phyloP scores from a whole-genome alignment of 1,140 invertebrate species.

The Paralvinella palmiformis region DNA sequence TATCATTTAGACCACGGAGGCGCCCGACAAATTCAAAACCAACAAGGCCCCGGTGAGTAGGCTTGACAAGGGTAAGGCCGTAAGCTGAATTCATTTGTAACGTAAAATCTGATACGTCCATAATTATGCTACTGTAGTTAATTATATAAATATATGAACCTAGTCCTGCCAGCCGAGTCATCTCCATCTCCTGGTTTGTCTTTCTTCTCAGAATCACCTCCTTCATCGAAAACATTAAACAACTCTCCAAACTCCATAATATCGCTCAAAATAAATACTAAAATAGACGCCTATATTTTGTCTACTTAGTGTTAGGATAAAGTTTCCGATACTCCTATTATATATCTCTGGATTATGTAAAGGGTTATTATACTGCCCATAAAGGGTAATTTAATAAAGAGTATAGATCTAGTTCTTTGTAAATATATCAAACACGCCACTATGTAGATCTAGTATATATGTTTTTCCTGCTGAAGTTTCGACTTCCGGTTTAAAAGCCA shows the following conservation, averaged over 20 bases:
- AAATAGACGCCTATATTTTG: neutral
- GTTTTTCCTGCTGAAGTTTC: too few species aligned
- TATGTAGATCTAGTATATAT: neutral
- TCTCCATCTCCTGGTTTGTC: neutral
- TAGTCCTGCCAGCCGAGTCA: neutral
- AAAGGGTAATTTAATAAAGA: neutral
- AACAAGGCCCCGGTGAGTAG: neutral
- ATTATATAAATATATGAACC: neutral
- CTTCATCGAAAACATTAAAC: neutral
- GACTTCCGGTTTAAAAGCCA: too few species aligned
- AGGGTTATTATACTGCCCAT: neutral
- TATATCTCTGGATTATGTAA: neutral
- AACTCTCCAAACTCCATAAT: neutral
- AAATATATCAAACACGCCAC: neutral
- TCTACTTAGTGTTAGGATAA: neutral
- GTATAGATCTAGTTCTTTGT: neutral
- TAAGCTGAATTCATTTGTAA: neutral
- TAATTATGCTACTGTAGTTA: neutral
- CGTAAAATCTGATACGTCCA: neutral
- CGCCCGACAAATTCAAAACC: too few species aligned
- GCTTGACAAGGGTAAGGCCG: neutral
- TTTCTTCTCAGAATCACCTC: neutral
- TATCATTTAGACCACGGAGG: too few species aligned
- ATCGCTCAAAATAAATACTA: too few species aligned
- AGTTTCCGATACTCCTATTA: too few species aligned